Evolutionary conservation across 2,113 vertebrate species (phyloP).

Genomic region (Echinops telfairi): DNA sequence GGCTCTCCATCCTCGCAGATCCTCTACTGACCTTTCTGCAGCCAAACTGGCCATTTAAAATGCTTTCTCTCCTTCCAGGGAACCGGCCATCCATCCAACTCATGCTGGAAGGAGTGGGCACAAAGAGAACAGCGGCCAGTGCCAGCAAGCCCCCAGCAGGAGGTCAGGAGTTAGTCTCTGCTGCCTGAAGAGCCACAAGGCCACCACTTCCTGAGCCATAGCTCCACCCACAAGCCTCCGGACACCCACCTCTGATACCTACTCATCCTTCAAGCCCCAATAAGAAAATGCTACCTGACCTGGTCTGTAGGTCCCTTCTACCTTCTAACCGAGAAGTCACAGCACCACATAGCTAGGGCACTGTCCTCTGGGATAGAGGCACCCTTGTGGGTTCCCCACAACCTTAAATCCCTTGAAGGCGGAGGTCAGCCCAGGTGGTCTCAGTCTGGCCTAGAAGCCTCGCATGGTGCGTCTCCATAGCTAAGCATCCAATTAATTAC

Average conservation of each 20-base stretch:
- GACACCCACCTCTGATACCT: background rate
- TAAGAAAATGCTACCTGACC: background rate
- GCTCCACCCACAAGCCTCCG: background rate
- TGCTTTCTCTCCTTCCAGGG: background rate
- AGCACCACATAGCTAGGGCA: accelerated
- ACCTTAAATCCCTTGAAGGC: background rate
- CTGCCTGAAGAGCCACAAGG: background rate
- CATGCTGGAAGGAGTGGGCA: background rate
- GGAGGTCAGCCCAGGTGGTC: background rate
- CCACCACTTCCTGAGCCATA: background rate
- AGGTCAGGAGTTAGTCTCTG: background rate
- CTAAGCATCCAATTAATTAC: background rate
- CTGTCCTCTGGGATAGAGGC: background rate
- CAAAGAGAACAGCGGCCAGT: background rate
- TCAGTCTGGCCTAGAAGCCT: background rate
- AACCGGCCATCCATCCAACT: background rate
- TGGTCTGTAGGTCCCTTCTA: background rate
- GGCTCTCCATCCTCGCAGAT: no score
- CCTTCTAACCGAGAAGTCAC: background rate
- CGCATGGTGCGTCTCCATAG: background rate
- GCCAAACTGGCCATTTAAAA: background rate
- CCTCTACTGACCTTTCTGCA: no score
- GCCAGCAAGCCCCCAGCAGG: background rate
- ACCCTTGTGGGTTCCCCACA: background rate
- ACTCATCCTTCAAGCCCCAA: background rate